Evolutionary conservation across 2,888 invertebrate species (phyloP).

Genomic region (Apotomis turbidana): DNA sequence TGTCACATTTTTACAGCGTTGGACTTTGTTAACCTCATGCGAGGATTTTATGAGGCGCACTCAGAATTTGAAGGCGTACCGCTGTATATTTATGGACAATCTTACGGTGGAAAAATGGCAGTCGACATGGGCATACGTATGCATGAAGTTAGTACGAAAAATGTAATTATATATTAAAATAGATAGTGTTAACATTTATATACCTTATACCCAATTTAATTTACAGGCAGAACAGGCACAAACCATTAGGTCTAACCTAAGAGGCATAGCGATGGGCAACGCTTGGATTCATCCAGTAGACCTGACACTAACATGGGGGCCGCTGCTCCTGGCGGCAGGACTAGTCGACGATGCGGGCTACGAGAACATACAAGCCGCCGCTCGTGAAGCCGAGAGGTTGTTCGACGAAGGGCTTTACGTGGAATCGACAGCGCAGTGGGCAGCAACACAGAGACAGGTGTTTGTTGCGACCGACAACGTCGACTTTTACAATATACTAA

Average conservation of each 20-base stretch:
- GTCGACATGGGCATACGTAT: slow-evolving; percentile 89
- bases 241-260: slow-evolving; percentile 87
- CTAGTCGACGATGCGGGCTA: slow-evolving; percentile 88
- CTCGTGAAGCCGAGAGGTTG: slow-evolving; percentile 81
- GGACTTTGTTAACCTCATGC: slow-evolving; percentile 90
- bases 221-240: slow-evolving; percentile 85
- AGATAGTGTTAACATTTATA: neutral
- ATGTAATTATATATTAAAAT: slow-evolving; percentile 49
- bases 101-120: slow-evolving; percentile 97
- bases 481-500: slow-evolving; percentile 92
- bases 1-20: slow-evolving; percentile 71
- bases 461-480: slow-evolving; percentile 85
- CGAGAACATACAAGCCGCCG: slow-evolving; percentile 82
- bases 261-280: slow-evolving; percentile 93
- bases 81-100: slow-evolving; percentile 94
- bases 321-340: slow-evolving; percentile 88
- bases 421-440: slow-evolving; percentile 86
- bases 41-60: slow-evolving; percentile 86
- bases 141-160: slow-evolving; percentile 76
- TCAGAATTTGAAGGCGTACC: slow-evolving; percentile 89
- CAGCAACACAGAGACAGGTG: slow-evolving; percentile 85
- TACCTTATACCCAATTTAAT: neutral
- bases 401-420: slow-evolving; percentile 84
- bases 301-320: slow-evolving; percentile 92
- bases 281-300: slow-evolving; percentile 96